A percentile compares a stretch with the other conserved stretches of the same genome.
Conservation (phyloP, 2,797 vertebrate species). For the Strix occidentalis region DNA sequence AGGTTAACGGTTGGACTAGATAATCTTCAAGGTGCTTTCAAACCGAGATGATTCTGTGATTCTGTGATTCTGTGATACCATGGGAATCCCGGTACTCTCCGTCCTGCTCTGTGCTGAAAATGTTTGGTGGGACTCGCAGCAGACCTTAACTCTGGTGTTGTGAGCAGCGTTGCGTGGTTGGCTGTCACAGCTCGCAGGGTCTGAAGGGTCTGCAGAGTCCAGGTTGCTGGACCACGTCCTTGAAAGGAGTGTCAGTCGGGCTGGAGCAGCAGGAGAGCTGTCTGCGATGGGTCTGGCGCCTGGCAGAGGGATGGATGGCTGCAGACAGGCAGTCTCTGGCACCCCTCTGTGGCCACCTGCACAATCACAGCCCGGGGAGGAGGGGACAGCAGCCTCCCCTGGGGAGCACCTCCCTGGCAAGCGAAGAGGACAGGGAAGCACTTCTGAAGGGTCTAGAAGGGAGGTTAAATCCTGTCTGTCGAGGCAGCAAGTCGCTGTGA, state of each 20-base stretch:
- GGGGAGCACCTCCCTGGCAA: not conserved
- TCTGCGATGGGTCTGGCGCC: fast-evolving
- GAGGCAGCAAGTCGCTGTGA: not conserved
- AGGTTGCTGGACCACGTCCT: fast-evolving
- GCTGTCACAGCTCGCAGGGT: not conserved
- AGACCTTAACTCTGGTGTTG: fast-evolving
- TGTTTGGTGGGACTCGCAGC: fast-evolving
- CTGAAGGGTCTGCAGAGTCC: not conserved
- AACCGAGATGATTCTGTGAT: no score
- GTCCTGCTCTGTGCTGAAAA: not conserved
- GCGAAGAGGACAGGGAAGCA: fast-evolving
- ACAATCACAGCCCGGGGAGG: not conserved
- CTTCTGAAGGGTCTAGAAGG: not conserved
- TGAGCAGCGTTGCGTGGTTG: fast-evolving
- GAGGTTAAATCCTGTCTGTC: not conserved
- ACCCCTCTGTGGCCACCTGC: constrained; percentile 40
- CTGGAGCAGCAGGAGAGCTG: not conserved
- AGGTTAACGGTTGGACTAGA: no score
- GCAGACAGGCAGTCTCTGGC: constrained; percentile 25
- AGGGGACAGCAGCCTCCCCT: fast-evolving
- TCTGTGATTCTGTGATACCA: no score
- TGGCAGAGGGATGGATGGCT: not conserved
- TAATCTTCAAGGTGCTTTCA: no score
- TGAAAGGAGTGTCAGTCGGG: fast-evolving
- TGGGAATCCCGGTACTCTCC: no score